Evolutionary conservation across 2,797 vertebrate genomes (phyloP), one percentile per base, ranked within the genome.

Genomic region (Schizopygopsis malacanthus): DNA sequence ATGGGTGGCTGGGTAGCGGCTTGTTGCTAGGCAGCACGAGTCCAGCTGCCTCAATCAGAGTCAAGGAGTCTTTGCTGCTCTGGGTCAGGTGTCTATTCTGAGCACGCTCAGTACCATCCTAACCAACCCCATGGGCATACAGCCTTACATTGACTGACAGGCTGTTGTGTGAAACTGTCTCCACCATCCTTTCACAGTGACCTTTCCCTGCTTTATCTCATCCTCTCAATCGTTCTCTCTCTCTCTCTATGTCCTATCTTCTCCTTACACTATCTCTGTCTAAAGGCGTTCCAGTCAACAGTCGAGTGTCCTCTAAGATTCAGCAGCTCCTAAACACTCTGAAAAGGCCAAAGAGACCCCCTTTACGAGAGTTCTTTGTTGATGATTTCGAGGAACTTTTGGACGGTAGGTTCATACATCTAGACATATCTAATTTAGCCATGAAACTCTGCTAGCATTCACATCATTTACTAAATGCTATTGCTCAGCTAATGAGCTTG

Each of bases 271-370:
- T 83, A 50, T 84, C 33, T 85, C 41, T 56, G 13, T 88, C 90
- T 91, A 15, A 93, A 99, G 98, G 98, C 90, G 97, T 98, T 84
- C 97, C 98, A 8, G 97, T 98, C 91, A 98, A 95, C 93, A 98
- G 98, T 93, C 96, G 98, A 81, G 98, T 99, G 85, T 99, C 98
- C 84, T 99, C 97, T 87, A 99, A 98, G 94, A 99, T 99, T 94
- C 98, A 99, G 93, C 98, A 99, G 93, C 96, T 99, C 87, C 95
- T 99, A 37, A 98, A 99, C 90, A 99, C 98, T 20, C 95, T 99
- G 92, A 99, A 98, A 94, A 96, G 97, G 91, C 98, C 98, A 3
- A 99, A 99, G 92, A 96, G 98, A 12, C 98, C 97, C 1, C 98
- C 98, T 0, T 90, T 99, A 91, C 95, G 96, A 87, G 98, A 99